phyloP scores from a whole-genome alignment of 2,797 vertebrate genomes.

The Echeneis naucrates region DNA sequence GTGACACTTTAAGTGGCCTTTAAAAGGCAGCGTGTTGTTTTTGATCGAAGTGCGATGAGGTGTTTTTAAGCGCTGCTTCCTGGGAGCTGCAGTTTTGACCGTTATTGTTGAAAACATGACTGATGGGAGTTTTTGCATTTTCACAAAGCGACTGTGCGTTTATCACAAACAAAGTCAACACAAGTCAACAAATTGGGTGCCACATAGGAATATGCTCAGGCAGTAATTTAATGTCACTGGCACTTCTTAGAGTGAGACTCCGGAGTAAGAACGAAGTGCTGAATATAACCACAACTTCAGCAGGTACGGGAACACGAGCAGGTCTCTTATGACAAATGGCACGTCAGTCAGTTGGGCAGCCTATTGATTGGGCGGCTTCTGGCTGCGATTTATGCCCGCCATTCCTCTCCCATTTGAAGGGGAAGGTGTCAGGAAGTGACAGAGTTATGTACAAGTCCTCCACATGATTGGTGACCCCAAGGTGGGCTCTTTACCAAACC shows the following conservation, averaged over 20 bases:
- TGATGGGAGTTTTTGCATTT: background rate
- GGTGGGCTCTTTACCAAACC: conserved; percentile 67
- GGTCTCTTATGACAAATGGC: conserved; percentile 75
- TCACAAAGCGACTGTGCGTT: conserved; percentile 8
- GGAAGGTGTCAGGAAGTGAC: conserved; percentile 79
- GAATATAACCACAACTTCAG: conserved; percentile 49
- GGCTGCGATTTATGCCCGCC: conserved; percentile 76
- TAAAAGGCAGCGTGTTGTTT: conserved; percentile 26
- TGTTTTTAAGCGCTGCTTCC: background rate
- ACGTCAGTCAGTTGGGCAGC: conserved; percentile 69
- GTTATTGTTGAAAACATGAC: background rate
- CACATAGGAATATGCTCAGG: background rate
- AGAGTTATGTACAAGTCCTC: conserved; percentile 79
- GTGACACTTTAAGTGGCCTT: conserved; percentile 32
- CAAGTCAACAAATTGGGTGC: background rate
- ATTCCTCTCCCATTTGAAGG: conserved; percentile 82
- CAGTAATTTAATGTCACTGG: conserved; percentile 10
- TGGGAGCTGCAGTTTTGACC: background rate
- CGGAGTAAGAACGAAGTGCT: conserved; percentile 17
- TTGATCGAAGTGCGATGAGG: conserved; percentile 11
- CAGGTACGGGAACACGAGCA: conserved; percentile 53
- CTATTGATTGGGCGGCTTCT: conserved; percentile 80
- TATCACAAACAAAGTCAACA: conserved; percentile 3
- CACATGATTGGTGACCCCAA: conserved; percentile 79
- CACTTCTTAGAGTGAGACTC: background rate